Conservation (phyloP, 2,797 vertebrate species). For the Rallus crepitans region DNA sequence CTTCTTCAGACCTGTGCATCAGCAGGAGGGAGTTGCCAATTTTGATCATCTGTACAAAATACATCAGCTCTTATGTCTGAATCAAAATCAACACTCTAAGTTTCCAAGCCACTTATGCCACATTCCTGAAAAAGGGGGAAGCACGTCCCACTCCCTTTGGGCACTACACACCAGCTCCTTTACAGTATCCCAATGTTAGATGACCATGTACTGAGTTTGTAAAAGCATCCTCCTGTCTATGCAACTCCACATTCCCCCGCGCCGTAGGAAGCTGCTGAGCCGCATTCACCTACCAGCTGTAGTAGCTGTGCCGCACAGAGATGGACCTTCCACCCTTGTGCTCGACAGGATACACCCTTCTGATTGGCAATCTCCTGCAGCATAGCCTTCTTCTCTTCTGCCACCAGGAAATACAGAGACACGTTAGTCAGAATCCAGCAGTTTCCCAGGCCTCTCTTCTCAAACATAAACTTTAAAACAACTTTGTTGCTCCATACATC, state of each 20-base stretch:
- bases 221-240: background rate
- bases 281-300: slow-evolving; percentile 88
- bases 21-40: slow-evolving; percentile 75
- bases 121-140: slow-evolving; percentile 67
- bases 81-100: slow-evolving; percentile 69
- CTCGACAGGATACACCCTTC: slow-evolving; percentile 95
- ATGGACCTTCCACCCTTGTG: slow-evolving; percentile 99
- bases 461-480: background rate
- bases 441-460: background rate
- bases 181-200: background rate
- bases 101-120: slow-evolving; percentile 67
- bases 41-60: slow-evolving; percentile 77
- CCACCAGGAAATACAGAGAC: slow-evolving; percentile 4
- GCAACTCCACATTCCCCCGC: background rate
- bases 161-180: slow-evolving; percentile 44
- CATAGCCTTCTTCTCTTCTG: slow-evolving; percentile 97
- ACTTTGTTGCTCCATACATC: background rate
- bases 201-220: background rate
- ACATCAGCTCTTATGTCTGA: slow-evolving; percentile 75
- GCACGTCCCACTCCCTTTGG: slow-evolving; percentile 60
- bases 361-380: slow-evolving; percentile 97
- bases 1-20: slow-evolving; percentile 75
- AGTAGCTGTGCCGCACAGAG: slow-evolving; percentile 96
- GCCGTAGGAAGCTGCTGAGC: background rate
- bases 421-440: background rate